Evolutionary conservation across 1,140 invertebrate genomes (phyloP), one percentile per base, ranked within the genome.

Genomic region (Phocides pigmalion): DNA sequence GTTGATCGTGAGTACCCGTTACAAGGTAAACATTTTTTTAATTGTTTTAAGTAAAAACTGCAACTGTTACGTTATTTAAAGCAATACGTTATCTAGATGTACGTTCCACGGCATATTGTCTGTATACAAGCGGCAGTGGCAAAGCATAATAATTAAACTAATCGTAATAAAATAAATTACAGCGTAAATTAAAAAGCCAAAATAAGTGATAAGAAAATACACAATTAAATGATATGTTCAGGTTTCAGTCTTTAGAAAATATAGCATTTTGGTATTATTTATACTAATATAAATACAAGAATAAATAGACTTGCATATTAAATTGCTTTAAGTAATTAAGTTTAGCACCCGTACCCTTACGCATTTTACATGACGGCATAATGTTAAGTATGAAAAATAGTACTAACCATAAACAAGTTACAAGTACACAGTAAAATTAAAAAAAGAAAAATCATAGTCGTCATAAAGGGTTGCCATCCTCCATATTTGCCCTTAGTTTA

Each of bases 171-270:
- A 51, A 63, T 59, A 63, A 49, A 28, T 20, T 56, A 17, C 32
- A 50, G 4, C 25, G 17, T 11, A 39, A 50, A 53, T 51, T 35
- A 53, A 51, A n/a, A 47, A 61, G 11, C 49, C 56, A 61, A 56
- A 64, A 50, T 44, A 44, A 28, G 39, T 53, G 37, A 68, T 65
- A 74, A 69, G 66, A 74, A 75, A 72, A 76, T 81, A 76, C 70
- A 68, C 61, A 75, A 68, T 76, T 76, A 86, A 87, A 87, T 87
- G 82, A 87, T 87, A 87, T 87, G 84, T 87, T 79, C 83, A 77
- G 73, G 70, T 73, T 79, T 84, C 84, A 87, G 84, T 87, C 84
- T 87, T 87, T 65, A 81, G 74, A 79, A 84, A 81, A 74, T 79
- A 70, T 80, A 78, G 74, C 70, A 70, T 70, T 72, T 74, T 64